Percentiles rank a stretch among this genome's conserved stretches.
Conservation (phyloP, 2,888 invertebrate species). For the Salpingus planirostris region DNA sequence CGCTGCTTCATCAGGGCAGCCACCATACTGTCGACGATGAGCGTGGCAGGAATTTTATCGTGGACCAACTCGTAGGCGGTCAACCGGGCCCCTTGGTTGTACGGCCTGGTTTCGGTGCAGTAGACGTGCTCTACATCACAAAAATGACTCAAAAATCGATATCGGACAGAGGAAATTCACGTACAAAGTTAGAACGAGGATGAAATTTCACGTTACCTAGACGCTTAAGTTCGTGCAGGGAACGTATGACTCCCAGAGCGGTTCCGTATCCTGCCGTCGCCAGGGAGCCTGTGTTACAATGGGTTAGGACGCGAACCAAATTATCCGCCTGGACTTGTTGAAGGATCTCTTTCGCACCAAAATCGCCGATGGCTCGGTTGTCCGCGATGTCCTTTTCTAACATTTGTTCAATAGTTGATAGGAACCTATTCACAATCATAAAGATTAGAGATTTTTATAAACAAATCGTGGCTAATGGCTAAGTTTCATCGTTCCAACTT, state of each 20-base stretch:
- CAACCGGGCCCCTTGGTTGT: slow-evolving; percentile 92
- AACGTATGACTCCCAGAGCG: slow-evolving; percentile 90
- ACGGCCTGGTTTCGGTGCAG: slow-evolving; percentile 96
- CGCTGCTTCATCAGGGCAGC: slow-evolving; percentile 80
- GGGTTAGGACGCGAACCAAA: slow-evolving; percentile 73
- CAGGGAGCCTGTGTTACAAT: slow-evolving; percentile 97
- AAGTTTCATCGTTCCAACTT: too few relatives aligned
- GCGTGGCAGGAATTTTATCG: slow-evolving; percentile 83
- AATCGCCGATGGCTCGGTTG: slow-evolving; percentile 78
- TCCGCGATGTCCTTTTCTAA: slow-evolving; percentile 76
- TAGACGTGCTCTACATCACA: slow-evolving; percentile 67
- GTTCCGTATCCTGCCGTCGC: slow-evolving; percentile 98
- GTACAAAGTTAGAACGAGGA: background rate
- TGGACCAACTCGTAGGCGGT: slow-evolving; percentile 93
- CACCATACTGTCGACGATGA: slow-evolving; percentile 94
- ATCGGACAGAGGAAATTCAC: background rate
- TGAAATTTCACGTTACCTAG: slow-evolving; percentile 26
- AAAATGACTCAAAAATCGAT: slow-evolving; percentile 1
- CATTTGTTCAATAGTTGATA: slow-evolving; percentile 71
- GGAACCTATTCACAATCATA: slow-evolving; percentile 50
- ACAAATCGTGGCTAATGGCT: background rate
- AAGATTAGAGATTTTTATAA: background rate
- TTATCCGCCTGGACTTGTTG: slow-evolving; percentile 48
- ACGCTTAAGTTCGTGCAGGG: slow-evolving; percentile 55
- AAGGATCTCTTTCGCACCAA: slow-evolving; percentile 74